phyloP scores from a whole-genome alignment of 2,888 invertebrate species.

The Dinocampus coccinellae region DNA sequence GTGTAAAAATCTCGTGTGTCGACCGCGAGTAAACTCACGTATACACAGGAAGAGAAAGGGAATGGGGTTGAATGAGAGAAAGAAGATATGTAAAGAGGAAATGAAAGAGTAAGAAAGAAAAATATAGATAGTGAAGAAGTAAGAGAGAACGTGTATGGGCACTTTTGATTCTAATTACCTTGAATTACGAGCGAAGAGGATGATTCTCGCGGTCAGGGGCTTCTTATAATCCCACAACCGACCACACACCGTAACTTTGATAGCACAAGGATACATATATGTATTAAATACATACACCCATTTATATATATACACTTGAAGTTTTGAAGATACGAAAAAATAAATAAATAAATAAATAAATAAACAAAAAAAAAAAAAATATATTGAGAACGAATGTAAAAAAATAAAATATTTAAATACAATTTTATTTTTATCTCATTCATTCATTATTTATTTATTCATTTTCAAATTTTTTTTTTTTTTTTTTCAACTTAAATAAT shows the following conservation, averaged over 20 bases:
- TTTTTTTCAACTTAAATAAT: too few relatives aligned
- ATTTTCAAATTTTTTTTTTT: too few relatives aligned
- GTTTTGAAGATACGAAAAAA: background rate
- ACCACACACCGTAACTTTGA: constrained; percentile 43
- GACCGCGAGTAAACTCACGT: background rate
- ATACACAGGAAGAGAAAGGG: too few relatives aligned
- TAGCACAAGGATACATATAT: constrained; percentile 16
- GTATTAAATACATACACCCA: background rate
- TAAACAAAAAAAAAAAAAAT: background rate
- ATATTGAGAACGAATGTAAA: background rate
- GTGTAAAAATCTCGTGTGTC: background rate
- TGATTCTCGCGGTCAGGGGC: constrained; percentile 39
- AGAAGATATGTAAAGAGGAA: constrained; percentile 13
- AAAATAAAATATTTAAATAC: background rate
- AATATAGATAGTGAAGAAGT: constrained; percentile 20
- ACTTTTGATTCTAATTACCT: constrained; percentile 49
- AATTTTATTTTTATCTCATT: too few relatives aligned
- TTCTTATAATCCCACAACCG: constrained; percentile 36
- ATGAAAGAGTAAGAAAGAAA: constrained; percentile 6
- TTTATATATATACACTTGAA: background rate
- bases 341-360: background rate
- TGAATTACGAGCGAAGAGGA: constrained; percentile 47
- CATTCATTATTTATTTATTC: too few relatives aligned
- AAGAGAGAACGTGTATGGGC: constrained; percentile 45
- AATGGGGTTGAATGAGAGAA: background rate